These are phyloP conservation scores for Alligator sinensis DNA, from an alignment of 2,113 vertebrate species.

Conservation along the genomic window DNA sequence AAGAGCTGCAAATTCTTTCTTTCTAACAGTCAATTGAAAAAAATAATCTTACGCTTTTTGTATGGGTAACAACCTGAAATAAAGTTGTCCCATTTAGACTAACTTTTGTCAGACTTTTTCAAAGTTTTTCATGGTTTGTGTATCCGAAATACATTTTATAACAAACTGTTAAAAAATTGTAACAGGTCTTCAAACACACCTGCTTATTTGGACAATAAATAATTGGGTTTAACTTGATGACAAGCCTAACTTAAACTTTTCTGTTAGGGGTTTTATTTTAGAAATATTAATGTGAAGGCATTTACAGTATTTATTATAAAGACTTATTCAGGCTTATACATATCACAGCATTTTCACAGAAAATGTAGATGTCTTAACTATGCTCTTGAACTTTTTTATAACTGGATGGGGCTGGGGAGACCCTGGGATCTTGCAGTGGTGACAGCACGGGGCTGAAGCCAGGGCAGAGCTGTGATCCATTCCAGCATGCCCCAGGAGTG, in stretches of 20 bases:
- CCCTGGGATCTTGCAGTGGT: too few relatives aligned
- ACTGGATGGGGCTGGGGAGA: too few relatives aligned
- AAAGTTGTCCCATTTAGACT: not conserved
- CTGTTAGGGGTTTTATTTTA: not conserved
- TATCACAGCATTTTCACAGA: not conserved
- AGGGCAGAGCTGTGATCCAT: too few relatives aligned
- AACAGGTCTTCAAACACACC: not conserved
- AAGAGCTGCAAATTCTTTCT: not conserved
- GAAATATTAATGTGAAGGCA: not conserved
- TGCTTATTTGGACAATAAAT: not conserved
- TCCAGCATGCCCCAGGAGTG: too few relatives aligned
- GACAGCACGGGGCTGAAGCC: too few relatives aligned
- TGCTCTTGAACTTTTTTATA: too few relatives aligned
- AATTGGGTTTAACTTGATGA: not conserved
- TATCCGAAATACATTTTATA: not conserved
- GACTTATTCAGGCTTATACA: not conserved
- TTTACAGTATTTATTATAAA: not conserved
- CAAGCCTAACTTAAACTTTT: not conserved
- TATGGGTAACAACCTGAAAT: not conserved
- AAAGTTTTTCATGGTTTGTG: not conserved
- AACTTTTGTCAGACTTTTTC: not conserved
- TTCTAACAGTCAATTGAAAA: not conserved
- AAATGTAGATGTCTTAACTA: too few relatives aligned
- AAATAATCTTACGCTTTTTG: not conserved
- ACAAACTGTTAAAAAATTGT: too few relatives aligned